Percentiles rank a stretch among this genome's conserved stretches.
phyloP scores from a whole-genome alignment of 2,888 invertebrate species.

The Polymixis flavicincta region DNA sequence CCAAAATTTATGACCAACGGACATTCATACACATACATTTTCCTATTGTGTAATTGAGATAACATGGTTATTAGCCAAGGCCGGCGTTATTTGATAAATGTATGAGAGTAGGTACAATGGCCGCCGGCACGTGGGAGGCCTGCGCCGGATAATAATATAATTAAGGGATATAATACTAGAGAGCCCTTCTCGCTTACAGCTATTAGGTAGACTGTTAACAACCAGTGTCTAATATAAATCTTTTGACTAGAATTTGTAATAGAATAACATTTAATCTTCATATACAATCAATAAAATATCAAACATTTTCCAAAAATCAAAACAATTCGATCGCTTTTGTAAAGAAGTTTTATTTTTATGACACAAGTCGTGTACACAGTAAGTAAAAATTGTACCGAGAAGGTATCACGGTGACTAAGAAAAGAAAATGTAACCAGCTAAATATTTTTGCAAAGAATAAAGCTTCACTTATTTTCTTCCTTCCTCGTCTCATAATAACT shows the following conservation, averaged over 20 bases:
- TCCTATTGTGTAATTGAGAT: conserved; percentile 46
- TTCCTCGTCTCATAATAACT: not conserved
- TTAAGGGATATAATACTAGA: conserved; percentile 7
- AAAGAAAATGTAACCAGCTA: not conserved
- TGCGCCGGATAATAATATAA: conserved; percentile 25
- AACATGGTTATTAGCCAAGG: conserved; percentile 31
- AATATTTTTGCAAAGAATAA: not conserved
- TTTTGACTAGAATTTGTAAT: not conserved
- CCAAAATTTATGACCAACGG: conserved; percentile 4
- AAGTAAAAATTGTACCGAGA: not conserved
- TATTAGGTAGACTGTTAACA: not conserved
- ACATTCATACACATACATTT: conserved; percentile 8
- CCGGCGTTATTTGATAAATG: conserved; percentile 38
- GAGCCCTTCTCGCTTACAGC: not conserved
- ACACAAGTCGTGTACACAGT: not conserved
- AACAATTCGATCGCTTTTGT: not conserved
- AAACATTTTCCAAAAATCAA: not conserved
- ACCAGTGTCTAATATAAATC: not conserved
- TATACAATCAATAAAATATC: not conserved
- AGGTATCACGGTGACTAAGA: not conserved
- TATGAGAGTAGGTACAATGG: conserved; percentile 21
- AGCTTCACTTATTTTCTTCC: not conserved
- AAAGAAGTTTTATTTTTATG: not conserved
- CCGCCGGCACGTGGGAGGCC: conserved; percentile 11
- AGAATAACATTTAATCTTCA: not conserved